phyloP scores from a whole-genome alignment of 2,113 vertebrate species.

The Pholis gunnellus region DNA sequence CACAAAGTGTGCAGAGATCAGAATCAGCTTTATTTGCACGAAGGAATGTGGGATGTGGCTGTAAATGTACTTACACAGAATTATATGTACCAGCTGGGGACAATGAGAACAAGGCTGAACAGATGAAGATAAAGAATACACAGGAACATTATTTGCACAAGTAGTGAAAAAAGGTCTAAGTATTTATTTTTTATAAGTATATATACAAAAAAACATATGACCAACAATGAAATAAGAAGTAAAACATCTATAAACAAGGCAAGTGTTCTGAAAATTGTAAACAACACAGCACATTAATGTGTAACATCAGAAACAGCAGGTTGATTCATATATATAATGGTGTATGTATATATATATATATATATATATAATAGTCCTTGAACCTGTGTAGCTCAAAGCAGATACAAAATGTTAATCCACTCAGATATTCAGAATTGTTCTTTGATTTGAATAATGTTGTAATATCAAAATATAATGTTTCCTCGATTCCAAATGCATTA shows the following conservation, averaged over 20 bases:
- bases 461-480: neutral
- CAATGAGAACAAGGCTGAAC: neutral
- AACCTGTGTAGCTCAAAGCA: neutral
- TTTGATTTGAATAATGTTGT: neutral
- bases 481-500: neutral
- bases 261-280: too few species aligned
- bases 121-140: neutral
- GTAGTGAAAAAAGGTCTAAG: neutral
- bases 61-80: neutral
- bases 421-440: neutral
- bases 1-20: neutral
- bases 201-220: too few species aligned
- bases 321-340: neutral
- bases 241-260: too few species aligned
- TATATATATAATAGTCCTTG: neutral
- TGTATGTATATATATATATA: too few species aligned
- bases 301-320: neutral
- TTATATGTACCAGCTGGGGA: neutral
- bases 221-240: too few species aligned
- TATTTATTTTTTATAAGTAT: neutral
- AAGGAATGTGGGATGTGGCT: neutral
- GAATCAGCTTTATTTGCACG: neutral
- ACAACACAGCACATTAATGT: neutral
- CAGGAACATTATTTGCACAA: neutral
- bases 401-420: neutral